Conservation (phyloP, 1,140 invertebrate genomes). For the Cyclina sinensis region DNA sequence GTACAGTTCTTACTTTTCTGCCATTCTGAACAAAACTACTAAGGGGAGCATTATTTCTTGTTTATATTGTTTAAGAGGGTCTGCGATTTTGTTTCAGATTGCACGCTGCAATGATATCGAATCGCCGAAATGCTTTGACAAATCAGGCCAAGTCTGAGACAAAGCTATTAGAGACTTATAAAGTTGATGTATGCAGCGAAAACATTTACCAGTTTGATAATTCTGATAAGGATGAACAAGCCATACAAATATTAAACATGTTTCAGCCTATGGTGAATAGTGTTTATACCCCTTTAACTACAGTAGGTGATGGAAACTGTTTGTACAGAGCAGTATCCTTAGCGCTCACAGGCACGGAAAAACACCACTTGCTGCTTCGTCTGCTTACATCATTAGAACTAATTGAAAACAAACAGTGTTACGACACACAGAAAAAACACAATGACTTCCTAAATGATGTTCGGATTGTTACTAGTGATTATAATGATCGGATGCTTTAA, state of each 20-base stretch:
- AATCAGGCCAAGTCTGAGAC: not conserved
- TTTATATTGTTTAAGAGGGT: too few relatives aligned
- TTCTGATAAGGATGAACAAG: too few relatives aligned
- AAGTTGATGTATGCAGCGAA: not conserved
- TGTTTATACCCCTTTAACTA: slow-evolving; percentile 20
- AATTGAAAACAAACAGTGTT: not conserved
- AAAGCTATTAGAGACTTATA: not conserved
- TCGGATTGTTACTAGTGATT: slow-evolving; percentile 49
- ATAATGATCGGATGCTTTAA: not conserved
- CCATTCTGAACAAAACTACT: too few relatives aligned
- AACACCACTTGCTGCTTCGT: slow-evolving; percentile 30
- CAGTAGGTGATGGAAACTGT: slow-evolving; percentile 64
- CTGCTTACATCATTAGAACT: slow-evolving; percentile 48
- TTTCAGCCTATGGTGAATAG: slow-evolving; percentile 38
- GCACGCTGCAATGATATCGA: too few relatives aligned
- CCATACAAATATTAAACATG: not conserved
- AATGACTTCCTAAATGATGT: slow-evolving; percentile 53
- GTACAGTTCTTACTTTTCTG: too few relatives aligned
- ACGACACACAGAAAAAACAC: slow-evolving; percentile 26
- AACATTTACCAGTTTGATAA: not conserved
- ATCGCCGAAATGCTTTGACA: not conserved
- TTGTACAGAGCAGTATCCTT: slow-evolving; percentile 59
- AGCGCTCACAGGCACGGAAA: slow-evolving; percentile 29
- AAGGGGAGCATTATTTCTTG: too few relatives aligned
- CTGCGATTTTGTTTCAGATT: too few relatives aligned